phyloP scores from a whole-genome alignment of 2,797 vertebrate species.

The Propithecus deckenii region DNA sequence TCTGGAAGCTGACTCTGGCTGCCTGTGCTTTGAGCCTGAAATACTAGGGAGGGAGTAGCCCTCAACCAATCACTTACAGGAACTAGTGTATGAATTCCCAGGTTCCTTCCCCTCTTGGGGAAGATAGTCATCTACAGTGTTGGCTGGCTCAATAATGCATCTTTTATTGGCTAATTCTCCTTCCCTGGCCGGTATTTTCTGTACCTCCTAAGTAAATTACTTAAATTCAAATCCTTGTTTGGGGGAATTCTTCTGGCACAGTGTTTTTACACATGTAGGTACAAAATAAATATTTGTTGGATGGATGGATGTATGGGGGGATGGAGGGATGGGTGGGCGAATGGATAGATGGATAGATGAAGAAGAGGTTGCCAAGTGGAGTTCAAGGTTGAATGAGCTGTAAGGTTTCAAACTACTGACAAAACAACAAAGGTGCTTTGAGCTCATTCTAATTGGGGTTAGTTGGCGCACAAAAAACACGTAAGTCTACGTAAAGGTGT shows the following conservation, averaged over 20 bases:
- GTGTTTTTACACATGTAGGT: neutral
- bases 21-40: neutral
- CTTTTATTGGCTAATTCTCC: neutral
- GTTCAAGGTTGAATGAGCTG: neutral
- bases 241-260: neutral
- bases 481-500: neutral
- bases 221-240: neutral
- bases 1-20: neutral
- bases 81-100: neutral
- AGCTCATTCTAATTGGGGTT: neutral
- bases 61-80: neutral
- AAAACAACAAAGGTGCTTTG: neutral
- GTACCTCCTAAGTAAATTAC: neutral
- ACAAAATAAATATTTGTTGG: neutral
- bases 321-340: neutral
- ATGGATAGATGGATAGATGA: neutral
- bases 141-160: neutral
- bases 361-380: neutral
- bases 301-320: neutral
- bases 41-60: neutral
- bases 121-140: neutral
- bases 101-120: neutral
- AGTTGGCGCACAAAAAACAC: neutral
- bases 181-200: neutral
- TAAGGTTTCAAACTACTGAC: neutral